Evolutionary conservation across 2,113 vertebrate genomes (phyloP).

Genomic region (Corythornis madagascariensis): DNA sequence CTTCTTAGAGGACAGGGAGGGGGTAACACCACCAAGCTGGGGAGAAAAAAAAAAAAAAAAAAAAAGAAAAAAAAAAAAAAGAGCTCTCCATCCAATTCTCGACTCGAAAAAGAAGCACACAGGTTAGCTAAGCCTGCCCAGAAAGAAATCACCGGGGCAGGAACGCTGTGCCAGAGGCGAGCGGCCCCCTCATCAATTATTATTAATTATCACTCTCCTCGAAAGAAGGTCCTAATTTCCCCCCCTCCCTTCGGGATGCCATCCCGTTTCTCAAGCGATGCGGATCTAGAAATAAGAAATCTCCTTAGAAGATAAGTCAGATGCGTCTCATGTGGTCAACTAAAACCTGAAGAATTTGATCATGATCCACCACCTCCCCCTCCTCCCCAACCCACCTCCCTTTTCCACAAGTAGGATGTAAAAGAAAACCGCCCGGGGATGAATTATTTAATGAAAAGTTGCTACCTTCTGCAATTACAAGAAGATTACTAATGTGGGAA

Average conservation of each 20-base stretch:
- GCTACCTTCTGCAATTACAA: slow-evolving; percentile 9
- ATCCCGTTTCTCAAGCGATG: background rate
- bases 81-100: background rate
- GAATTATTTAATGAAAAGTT: slow-evolving; percentile 38
- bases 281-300: background rate
- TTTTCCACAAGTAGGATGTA: background rate
- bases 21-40: background rate
- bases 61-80: background rate
- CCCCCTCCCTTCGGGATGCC: fast-evolving
- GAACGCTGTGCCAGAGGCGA: fast-evolving
- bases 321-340: background rate
- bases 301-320: background rate
- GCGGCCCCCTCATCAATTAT: background rate
- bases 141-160: background rate
- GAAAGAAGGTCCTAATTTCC: fast-evolving
- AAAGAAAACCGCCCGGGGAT: background rate
- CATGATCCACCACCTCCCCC: background rate
- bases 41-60: background rate
- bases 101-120: background rate
- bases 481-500: slow-evolving; percentile 11
- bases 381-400: background rate
- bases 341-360: background rate
- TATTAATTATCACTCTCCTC: background rate
- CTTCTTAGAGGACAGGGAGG: background rate
- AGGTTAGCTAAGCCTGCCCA: background rate